A percentile compares a stretch with the other conserved stretches of the same genome.
Conservation (phyloP, 2,888 invertebrate species). For the Acronicta psi region DNA sequence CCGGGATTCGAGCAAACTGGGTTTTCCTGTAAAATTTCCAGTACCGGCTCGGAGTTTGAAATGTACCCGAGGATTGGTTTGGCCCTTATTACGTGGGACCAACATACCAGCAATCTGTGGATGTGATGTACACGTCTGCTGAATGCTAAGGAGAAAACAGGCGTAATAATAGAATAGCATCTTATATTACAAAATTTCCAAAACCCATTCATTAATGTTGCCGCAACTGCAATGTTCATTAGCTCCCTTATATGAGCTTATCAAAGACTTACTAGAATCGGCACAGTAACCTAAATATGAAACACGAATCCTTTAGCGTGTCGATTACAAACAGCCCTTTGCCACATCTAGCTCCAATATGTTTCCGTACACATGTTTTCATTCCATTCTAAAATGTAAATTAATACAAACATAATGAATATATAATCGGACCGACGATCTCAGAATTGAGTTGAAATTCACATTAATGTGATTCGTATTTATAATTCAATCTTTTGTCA, state of each 20-base stretch:
- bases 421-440: slow-evolving; percentile 20
- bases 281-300: neutral
- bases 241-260: neutral
- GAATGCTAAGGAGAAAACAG: too few relatives aligned
- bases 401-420: slow-evolving; percentile 28
- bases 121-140: too few relatives aligned
- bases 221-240: neutral
- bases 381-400: slow-evolving; percentile 21
- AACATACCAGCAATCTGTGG: too few relatives aligned
- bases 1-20: too few relatives aligned
- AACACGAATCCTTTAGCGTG: neutral
- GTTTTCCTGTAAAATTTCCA: too few relatives aligned
- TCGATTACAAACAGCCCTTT: neutral
- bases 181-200: too few relatives aligned
- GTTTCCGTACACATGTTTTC: slow-evolving; percentile 3
- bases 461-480: slow-evolving; percentile 27
- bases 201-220: neutral
- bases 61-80: too few relatives aligned
- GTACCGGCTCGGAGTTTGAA: too few relatives aligned
- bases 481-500: slow-evolving; percentile 26
- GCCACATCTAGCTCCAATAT: slow-evolving; percentile 4
- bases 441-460: slow-evolving; percentile 14
- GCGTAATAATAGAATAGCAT: too few relatives aligned
- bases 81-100: too few relatives aligned
- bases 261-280: neutral